These are phyloP conservation scores for Drosophila greeni DNA, from an alignment of 2,888 invertebrate genomes.

Conservation along the genomic window DNA sequence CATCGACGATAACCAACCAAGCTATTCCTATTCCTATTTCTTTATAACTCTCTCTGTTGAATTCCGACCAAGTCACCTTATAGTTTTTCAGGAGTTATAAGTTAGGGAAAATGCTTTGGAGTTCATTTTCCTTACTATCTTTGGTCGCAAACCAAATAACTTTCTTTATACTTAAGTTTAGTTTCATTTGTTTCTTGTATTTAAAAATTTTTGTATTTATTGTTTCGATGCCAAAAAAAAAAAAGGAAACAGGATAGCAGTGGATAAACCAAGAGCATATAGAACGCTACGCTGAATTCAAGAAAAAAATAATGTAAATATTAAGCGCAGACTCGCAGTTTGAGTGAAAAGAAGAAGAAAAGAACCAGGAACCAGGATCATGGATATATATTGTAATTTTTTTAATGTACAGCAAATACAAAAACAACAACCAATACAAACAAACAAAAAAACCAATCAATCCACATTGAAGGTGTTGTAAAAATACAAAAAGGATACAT, in stretches of 20 bases:
- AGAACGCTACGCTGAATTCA: conserved; percentile 25
- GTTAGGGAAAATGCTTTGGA: too few relatives aligned
- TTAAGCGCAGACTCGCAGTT: conserved; percentile 20
- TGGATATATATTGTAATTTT: conserved; percentile 33
- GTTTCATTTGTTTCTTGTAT: neutral
- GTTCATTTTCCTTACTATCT: neutral
- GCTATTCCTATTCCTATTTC: conserved; percentile 19
- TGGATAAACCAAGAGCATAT: conserved; percentile 12
- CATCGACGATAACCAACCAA: conserved; percentile 76
- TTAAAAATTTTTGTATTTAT: conserved; percentile 22
- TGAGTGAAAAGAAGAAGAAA: conserved; percentile 18
- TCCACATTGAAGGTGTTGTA: conserved; percentile 32
- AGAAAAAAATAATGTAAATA: conserved; percentile 38
- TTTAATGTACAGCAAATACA: conserved; percentile 30
- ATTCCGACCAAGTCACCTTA: conserved; percentile 24
- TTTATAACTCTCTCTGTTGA: neutral
- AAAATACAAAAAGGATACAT: conserved; percentile 18
- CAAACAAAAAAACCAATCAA: neutral
- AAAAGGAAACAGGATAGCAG: conserved; percentile 12
- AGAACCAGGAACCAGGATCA: conserved; percentile 10
- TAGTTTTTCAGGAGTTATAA: too few relatives aligned
- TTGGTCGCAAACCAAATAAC: neutral
- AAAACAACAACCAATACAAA: conserved; percentile 4
- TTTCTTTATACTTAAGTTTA: conserved; percentile 7
- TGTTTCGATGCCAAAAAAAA: conserved; percentile 43